phyloP scores from a whole-genome alignment of 1,140 invertebrate genomes.

The Ridgeia piscesae region DNA sequence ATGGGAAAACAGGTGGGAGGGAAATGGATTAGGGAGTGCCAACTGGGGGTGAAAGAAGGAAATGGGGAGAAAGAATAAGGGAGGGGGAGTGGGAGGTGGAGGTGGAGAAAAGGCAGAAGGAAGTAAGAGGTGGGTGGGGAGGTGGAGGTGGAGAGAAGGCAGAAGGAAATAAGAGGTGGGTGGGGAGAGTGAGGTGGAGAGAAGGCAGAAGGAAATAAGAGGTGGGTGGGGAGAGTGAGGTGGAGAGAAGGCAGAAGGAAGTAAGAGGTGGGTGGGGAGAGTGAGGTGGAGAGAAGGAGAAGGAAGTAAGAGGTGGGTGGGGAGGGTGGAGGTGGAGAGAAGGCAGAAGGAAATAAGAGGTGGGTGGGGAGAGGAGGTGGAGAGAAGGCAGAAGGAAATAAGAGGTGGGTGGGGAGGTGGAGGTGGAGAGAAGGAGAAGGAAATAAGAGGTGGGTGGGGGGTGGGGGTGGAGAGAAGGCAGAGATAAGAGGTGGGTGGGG shows the following conservation, averaged over 20 bases:
- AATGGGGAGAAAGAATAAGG: neutral
- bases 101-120: neutral
- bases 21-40: neutral
- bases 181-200: neutral
- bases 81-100: neutral
- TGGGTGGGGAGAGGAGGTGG: neutral
- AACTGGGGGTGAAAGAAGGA: neutral
- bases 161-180: neutral
- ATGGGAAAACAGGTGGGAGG: neutral
- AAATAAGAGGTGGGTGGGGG: no score
- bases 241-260: neutral
- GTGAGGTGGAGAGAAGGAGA: neutral
- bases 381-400: no score
- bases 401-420: no score
- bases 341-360: neutral
- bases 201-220: neutral
- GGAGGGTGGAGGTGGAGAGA: neutral
- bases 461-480: no score
- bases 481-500: no score
- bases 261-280: neutral
- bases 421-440: no score
- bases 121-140: neutral
- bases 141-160: neutral
- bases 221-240: neutral
- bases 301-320: neutral